Conservation (phyloP, 1,140 invertebrate species). For the Anastatus disparis region DNA sequence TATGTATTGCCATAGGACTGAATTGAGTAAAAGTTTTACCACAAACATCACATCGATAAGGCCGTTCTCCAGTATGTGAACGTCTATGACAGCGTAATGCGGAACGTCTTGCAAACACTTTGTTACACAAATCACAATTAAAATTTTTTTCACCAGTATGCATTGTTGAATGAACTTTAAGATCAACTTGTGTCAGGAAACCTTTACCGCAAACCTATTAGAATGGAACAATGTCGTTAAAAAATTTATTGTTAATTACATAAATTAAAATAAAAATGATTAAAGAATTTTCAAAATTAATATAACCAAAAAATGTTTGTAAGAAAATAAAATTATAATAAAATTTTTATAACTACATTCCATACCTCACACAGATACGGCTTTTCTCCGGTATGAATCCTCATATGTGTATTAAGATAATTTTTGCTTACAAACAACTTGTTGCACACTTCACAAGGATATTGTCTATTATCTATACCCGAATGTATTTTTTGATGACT, state of each 20-base stretch:
- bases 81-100: constrained; percentile 76
- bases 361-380: constrained; percentile 72
- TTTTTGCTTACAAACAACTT: constrained; percentile 80
- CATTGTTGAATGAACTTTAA: constrained; percentile 73
- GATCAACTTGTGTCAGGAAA: constrained; percentile 72
- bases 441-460: constrained; percentile 75
- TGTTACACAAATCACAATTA: constrained; percentile 74
- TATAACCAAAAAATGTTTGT: too few relatives aligned
- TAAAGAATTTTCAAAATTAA: too few relatives aligned
- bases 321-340: too few relatives aligned
- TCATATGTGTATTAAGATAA: constrained; percentile 84
- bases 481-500: constrained; percentile 78
- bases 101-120: constrained; percentile 77
- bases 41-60: constrained; percentile 72
- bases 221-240: not conserved
- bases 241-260: too few relatives aligned
- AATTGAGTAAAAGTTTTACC: constrained; percentile 74
- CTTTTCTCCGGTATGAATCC: constrained; percentile 89
- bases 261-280: too few relatives aligned
- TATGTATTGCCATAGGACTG: constrained; percentile 74
- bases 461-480: constrained; percentile 74
- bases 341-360: not conserved
- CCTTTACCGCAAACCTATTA: constrained; percentile 73
- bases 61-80: constrained; percentile 78
- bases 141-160: constrained; percentile 80